Percentiles rank a stretch among this genome's conserved stretches.
phyloP scores from a whole-genome alignment of 2,113 vertebrate genomes.

The Arizona elegans region DNA sequence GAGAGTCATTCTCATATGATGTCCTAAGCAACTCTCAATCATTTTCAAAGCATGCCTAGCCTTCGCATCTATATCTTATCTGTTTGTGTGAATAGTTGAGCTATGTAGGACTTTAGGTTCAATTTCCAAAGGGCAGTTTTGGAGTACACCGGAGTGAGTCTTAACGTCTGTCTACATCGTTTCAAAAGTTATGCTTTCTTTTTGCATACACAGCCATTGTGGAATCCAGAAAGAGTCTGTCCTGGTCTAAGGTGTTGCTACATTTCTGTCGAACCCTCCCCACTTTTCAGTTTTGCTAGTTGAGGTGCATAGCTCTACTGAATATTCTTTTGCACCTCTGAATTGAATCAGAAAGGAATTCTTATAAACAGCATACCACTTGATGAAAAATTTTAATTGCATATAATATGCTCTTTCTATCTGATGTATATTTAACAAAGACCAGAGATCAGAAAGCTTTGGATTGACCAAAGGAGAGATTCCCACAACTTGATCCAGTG shows the following conservation, averaged over 20 bases:
- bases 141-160: background rate
- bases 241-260: background rate
- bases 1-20: background rate
- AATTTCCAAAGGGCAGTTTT: background rate
- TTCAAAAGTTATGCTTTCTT: background rate
- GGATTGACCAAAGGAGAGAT: background rate
- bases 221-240: background rate
- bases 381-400: background rate
- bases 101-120: background rate
- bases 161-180: background rate
- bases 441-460: background rate
- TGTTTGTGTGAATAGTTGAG: background rate
- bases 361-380: background rate
- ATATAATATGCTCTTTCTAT: background rate
- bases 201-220: background rate
- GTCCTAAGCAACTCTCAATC: background rate
- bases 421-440: too few species aligned
- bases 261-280: background rate
- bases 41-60: background rate
- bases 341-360: background rate
- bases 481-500: background rate
- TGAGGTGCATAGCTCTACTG: background rate
- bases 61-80: background rate
- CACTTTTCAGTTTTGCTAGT: background rate
- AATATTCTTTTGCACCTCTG: background rate